Evolutionary conservation across 2,113 vertebrate species (phyloP).

Genomic region (Callipepla californica): DNA sequence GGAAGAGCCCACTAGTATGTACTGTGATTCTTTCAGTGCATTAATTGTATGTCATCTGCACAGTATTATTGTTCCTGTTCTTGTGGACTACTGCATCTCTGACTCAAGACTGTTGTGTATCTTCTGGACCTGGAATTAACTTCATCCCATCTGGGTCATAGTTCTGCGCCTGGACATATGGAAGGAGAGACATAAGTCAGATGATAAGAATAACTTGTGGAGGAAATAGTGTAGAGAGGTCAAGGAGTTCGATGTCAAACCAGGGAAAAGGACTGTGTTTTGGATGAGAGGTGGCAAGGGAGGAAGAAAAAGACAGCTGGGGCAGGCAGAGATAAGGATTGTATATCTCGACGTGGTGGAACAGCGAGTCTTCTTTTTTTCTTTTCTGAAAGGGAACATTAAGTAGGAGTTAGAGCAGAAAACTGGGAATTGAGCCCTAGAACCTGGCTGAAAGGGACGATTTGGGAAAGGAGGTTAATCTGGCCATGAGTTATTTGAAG

Average conservation of each 20-base stretch:
- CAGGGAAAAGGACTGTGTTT: not conserved
- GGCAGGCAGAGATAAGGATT: not conserved
- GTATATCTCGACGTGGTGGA: not conserved
- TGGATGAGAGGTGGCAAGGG: not conserved
- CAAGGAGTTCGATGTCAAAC: not conserved
- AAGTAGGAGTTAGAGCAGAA: not conserved
- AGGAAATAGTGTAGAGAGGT: not conserved
- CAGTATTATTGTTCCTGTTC: not conserved
- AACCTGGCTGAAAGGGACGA: not conserved
- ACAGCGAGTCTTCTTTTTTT: not conserved
- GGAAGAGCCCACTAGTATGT: not conserved
- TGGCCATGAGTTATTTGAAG: not conserved
- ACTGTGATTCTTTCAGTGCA: not conserved
- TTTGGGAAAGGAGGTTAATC: not conserved
- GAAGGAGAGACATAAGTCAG: not conserved
- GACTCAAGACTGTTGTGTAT: not conserved
- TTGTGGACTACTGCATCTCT: not conserved
- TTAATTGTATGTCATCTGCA: not conserved
- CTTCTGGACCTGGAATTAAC: not conserved
- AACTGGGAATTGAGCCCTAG: not conserved
- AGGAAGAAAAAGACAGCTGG: no score
- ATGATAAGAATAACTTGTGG: not conserved
- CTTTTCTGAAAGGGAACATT: not conserved
- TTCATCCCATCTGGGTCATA: not conserved
- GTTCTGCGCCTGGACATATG: not conserved